phyloP scores from a whole-genome alignment of 1,140 invertebrate genomes.

The Nilaparvata lugens region DNA sequence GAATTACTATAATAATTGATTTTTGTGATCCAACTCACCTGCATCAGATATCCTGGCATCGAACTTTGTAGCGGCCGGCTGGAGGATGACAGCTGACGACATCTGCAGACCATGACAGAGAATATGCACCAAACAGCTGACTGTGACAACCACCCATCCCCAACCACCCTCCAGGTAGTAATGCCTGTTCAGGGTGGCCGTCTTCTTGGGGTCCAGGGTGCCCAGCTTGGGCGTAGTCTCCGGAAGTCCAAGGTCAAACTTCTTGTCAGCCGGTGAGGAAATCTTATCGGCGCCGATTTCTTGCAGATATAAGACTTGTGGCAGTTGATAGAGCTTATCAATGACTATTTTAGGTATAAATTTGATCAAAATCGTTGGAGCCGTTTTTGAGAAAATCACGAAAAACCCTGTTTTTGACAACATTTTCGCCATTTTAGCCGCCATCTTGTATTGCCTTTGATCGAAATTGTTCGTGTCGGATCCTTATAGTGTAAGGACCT shows the following conservation, averaged over 20 bases:
- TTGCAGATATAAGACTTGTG: no score
- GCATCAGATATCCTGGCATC: slow-evolving; percentile 8
- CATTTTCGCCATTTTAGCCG: no score
- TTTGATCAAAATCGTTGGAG: no score
- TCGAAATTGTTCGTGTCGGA: no score
- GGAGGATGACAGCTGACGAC: slow-evolving; percentile 21
- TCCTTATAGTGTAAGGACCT: no score
- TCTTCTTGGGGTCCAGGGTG: slow-evolving; percentile 31
- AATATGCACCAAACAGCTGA: slow-evolving; percentile 42
- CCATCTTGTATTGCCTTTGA: no score
- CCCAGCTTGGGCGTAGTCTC: slow-evolving; percentile 12
- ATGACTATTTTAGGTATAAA: no score
- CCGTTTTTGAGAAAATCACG: no score
- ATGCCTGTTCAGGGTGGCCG: slow-evolving; percentile 39
- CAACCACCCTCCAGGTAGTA: slow-evolving; percentile 54
- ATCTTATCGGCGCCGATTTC: slow-evolving; percentile 6
- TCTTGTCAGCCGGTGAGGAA: background rate
- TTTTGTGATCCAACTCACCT: slow-evolving; percentile 21
- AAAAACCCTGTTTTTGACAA: no score
- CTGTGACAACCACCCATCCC: slow-evolving; percentile 49
- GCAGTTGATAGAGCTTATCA: no score
- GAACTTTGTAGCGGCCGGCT: slow-evolving; percentile 12
- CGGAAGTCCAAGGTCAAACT: background rate
- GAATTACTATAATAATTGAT: no score
- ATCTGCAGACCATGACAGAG: slow-evolving; percentile 40